Evolutionary conservation across 2,797 vertebrate species (phyloP).

Genomic region (Syncerus caffer): DNA sequence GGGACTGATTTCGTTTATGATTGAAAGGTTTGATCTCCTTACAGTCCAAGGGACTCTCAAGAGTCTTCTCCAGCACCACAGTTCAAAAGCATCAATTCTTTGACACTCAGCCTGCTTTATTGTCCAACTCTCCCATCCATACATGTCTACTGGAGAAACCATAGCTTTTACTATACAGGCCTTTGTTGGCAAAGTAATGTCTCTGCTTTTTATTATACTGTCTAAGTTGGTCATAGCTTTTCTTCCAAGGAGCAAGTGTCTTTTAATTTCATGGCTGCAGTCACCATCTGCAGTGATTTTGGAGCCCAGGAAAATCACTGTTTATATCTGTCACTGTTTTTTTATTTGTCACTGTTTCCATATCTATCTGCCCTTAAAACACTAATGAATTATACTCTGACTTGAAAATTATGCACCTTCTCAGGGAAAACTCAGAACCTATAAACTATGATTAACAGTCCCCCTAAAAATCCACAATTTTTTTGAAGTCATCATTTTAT

Average conservation of each 20-base stretch:
- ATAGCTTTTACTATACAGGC: not conserved
- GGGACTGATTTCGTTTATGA: not conserved
- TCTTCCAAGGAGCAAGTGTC: not conserved
- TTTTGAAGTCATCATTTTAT: not conserved
- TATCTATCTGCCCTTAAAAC: not conserved
- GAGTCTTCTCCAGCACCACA: not conserved
- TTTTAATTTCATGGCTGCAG: not conserved
- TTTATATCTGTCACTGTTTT: not conserved
- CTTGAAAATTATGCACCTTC: not conserved
- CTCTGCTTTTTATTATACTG: not conserved
- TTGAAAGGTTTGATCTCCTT: not conserved
- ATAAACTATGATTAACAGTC: not conserved
- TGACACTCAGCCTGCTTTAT: not conserved
- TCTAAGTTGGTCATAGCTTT: not conserved
- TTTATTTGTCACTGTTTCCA: not conserved
- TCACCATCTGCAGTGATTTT: not conserved
- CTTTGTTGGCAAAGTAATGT: not conserved
- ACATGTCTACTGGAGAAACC: not conserved
- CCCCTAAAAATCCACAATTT: not conserved
- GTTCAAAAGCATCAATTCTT: not conserved
- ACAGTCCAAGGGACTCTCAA: not conserved
- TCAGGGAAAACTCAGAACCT: not conserved
- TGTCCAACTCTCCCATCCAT: not conserved
- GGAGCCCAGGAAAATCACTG: not conserved
- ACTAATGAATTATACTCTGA: slow-evolving; percentile 26